These are phyloP conservation scores for Penaeus monodon DNA, from an alignment of 2,888 invertebrate genomes.

Conservation along the genomic window DNA sequence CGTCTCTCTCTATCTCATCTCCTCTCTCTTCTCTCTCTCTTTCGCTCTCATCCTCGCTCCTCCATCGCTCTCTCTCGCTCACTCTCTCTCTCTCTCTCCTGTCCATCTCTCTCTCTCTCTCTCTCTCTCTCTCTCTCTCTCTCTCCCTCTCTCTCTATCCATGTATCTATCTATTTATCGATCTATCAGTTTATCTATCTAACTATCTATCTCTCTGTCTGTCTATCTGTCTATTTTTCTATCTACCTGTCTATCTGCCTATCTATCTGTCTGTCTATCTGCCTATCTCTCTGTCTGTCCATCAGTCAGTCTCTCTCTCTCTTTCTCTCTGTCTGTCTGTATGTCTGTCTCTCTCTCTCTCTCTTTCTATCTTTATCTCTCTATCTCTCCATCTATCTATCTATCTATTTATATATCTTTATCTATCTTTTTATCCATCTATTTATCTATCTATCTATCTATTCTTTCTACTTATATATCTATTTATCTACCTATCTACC, in stretches of 20 bases:
- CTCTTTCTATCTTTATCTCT: neutral
- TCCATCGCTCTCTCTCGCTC: neutral
- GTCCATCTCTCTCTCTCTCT: neutral
- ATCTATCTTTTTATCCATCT: too few species aligned
- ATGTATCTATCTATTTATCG: neutral
- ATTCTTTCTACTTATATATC: too few species aligned
- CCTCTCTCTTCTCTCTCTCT: neutral
- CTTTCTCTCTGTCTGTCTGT: neutral
- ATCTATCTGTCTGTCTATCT: neutral
- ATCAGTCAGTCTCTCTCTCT: neutral
- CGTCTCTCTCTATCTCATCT: neutral
- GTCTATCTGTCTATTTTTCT: neutral
- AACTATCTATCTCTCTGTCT: neutral
- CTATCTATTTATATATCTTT: too few species aligned
- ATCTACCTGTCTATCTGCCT: neutral
- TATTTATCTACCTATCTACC: too few species aligned
- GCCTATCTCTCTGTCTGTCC: neutral
- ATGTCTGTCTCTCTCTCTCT: neutral
- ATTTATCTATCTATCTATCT: too few species aligned
- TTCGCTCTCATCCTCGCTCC: neutral
- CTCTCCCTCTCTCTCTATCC: too few species aligned
- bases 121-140: neutral
- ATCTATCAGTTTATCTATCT: neutral
- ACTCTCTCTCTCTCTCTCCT: constrained; percentile 9
- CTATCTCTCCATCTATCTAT: neutral